Percentiles rank a stretch among this genome's conserved stretches.
Evolutionary conservation across 2,113 vertebrate genomes (phyloP).

Genomic region (Pongo abelii): DNA sequence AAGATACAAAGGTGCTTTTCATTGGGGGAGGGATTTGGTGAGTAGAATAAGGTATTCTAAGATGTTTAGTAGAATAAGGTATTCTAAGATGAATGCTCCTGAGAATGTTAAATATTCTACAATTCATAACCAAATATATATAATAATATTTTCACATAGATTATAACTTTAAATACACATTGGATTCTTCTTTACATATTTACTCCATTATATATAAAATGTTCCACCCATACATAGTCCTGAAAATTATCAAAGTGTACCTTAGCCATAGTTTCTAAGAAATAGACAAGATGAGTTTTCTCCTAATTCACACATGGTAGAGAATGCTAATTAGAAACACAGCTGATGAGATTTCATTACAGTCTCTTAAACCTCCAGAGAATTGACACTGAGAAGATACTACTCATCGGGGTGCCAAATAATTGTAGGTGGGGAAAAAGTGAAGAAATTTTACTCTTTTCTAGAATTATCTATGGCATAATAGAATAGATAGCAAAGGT

Average conservation of each 20-base stretch:
- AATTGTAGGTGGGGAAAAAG: background rate
- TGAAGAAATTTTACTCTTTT: background rate
- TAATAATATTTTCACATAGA: background rate
- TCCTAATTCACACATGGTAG: background rate
- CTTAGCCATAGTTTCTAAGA: background rate
- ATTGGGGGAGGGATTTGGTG: background rate
- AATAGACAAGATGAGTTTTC: background rate
- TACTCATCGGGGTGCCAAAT: background rate
- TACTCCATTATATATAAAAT: background rate
- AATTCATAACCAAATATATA: background rate
- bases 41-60: background rate
- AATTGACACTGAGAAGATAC: background rate
- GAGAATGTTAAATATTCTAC: background rate
- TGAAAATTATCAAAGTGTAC: background rate
- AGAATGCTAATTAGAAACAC: background rate
- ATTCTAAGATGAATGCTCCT: background rate
- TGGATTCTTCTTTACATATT: background rate
- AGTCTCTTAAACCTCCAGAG: background rate
- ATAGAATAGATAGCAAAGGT: background rate
- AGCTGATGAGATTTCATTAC: background rate
- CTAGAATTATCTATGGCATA: background rate
- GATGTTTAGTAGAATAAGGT: background rate
- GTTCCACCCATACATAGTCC: background rate
- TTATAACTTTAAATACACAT: background rate
- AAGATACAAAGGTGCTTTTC: background rate